These are phyloP conservation scores for Isoperla grammatica DNA, from an alignment of 2,888 invertebrate species.

Conservation along the genomic window DNA sequence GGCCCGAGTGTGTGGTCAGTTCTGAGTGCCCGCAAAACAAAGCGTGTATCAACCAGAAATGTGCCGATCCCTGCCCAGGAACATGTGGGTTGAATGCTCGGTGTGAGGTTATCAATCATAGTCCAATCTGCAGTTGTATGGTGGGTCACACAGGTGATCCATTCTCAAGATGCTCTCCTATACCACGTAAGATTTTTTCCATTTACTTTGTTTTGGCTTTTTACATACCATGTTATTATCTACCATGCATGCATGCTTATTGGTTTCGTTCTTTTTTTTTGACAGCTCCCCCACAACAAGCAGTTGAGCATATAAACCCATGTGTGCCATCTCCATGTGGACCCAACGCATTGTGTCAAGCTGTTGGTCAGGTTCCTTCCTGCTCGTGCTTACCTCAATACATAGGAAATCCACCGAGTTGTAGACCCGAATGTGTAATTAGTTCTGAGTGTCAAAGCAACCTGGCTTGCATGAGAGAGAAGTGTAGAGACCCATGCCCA, in stretches of 20 bases:
- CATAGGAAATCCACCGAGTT: conserved; percentile 37
- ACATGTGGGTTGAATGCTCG: conserved; percentile 50
- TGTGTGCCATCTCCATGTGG: conserved; percentile 38
- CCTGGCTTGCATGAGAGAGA: conserved; percentile 35
- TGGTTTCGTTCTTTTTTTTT: too few species aligned
- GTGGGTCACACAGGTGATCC: conserved; percentile 67
- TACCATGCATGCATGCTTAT: too few species aligned
- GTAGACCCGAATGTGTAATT: conserved; percentile 32
- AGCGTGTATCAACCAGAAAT: conserved; percentile 42
- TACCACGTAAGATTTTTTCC: conserved; percentile 46
- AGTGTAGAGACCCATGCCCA: conserved; percentile 37
- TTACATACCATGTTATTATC: not conserved
- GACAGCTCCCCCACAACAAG: too few species aligned
- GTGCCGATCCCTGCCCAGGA: conserved; percentile 40
- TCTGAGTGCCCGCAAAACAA: conserved; percentile 40
- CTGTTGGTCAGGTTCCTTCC: conserved; percentile 32
- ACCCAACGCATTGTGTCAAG: conserved; percentile 39
- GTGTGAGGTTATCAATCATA: conserved; percentile 72
- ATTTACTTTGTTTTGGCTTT: not conserved
- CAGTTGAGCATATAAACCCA: too few species aligned
- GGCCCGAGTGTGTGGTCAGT: conserved; percentile 39
- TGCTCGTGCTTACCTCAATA: conserved; percentile 39
- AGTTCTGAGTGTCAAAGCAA: conserved; percentile 36
- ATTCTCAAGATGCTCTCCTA: conserved; percentile 60
- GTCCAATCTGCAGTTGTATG: conserved; percentile 70